Percentiles rank a stretch among this genome's conserved stretches.
These are phyloP conservation scores for Planiliza haematocheilus DNA, from an alignment of 2,113 vertebrate genomes.

Conservation along the genomic window DNA sequence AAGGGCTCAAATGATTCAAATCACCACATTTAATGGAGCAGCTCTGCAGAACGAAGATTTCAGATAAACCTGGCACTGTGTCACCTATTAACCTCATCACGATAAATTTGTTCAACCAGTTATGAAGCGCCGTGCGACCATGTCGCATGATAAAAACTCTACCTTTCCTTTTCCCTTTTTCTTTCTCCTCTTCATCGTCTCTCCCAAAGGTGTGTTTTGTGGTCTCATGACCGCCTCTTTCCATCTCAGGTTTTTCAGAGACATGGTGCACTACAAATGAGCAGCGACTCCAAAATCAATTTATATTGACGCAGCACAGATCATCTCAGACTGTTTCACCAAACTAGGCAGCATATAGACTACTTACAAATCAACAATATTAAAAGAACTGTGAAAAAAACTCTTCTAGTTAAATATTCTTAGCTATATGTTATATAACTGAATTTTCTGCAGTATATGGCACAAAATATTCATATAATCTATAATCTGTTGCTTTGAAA, in stretches of 20 bases:
- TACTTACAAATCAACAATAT: not conserved
- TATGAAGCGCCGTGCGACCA: conserved; percentile 33
- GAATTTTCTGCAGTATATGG: not conserved
- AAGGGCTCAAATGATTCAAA: conserved; percentile 14
- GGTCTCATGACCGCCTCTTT: conserved; percentile 28
- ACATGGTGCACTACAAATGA: conserved; percentile 57
- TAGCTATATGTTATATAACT: not conserved
- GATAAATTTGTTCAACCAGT: conserved; percentile 37
- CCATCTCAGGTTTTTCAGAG: conserved; percentile 26
- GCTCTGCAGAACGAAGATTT: not conserved
- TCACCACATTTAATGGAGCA: conserved; percentile 6
- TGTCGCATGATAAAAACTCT: conserved; percentile 13
- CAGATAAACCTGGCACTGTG: conserved; percentile 1
- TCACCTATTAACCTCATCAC: conserved; percentile 25
- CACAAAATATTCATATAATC: not conserved
- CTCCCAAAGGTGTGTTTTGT: conserved; percentile 9
- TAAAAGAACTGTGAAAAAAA: conserved; percentile 27
- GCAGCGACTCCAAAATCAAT: conserved; percentile 58
- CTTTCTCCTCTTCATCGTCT: conserved; percentile 48
- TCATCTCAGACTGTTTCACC: conserved; percentile 38
- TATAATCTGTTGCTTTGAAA: conserved; percentile 6
- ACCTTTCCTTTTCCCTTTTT: conserved; percentile 61
- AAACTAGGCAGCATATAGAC: not conserved
- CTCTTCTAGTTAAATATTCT: not conserved
- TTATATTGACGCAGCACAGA: conserved; percentile 24